Evolutionary conservation across 1,140 invertebrate species (phyloP).

Genomic region (Magallana gigas): DNA sequence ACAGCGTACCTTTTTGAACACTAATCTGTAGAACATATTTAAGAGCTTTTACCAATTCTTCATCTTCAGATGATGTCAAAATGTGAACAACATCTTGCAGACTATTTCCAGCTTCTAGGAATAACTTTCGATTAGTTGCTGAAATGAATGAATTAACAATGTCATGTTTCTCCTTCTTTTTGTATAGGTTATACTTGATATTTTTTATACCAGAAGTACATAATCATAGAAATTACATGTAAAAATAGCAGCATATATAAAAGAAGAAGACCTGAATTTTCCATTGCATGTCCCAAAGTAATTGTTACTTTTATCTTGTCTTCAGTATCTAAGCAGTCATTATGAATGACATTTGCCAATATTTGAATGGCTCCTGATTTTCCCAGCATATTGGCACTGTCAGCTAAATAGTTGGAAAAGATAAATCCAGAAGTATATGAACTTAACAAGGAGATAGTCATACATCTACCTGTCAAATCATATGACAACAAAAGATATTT

Average conservation of each 20-base stretch:
- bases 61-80: constrained; percentile 57
- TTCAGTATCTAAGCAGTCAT: constrained; percentile 6
- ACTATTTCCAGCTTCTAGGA: constrained; percentile 49
- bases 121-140: constrained; percentile 50
- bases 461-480: neutral
- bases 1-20: constrained; percentile 42
- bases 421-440: neutral
- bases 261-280: constrained; percentile 45
- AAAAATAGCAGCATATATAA: neutral
- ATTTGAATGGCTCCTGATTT: constrained; percentile 25
- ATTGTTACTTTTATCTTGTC: constrained; percentile 51
- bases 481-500: neutral
- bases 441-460: neutral
- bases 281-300: constrained; percentile 52
- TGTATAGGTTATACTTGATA: neutral
- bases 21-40: constrained; percentile 61
- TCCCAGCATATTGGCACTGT: constrained; percentile 50
- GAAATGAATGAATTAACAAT: constrained; percentile 3
- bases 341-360: constrained; percentile 41
- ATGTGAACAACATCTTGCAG: constrained; percentile 52
- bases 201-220: too few relatives aligned
- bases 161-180: neutral
- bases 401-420: neutral
- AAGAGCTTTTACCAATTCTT: constrained; percentile 60
- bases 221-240: too few relatives aligned